These are phyloP conservation scores for Thamnophis sirtalis DNA, from an alignment of 2,113 vertebrate species.

Conservation along the genomic window DNA sequence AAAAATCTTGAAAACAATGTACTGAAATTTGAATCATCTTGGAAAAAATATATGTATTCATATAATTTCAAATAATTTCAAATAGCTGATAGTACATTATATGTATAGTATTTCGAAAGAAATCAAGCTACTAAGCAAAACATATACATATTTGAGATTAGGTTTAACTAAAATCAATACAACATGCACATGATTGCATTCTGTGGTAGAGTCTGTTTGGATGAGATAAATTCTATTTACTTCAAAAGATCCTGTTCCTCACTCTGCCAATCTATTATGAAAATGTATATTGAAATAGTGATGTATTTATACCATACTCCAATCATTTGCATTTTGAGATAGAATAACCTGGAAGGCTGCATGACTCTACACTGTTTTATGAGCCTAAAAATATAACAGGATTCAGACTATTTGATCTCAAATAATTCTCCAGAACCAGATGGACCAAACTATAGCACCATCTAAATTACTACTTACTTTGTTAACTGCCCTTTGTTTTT, in stretches of 20 bases:
- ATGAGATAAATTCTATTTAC: not conserved
- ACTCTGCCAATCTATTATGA: not conserved
- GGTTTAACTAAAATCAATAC: not conserved
- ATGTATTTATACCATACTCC: not conserved
- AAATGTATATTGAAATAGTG: not conserved
- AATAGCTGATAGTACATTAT: not conserved
- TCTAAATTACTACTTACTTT: slow-evolving; percentile 78
- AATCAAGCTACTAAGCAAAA: not conserved
- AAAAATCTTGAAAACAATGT: not conserved
- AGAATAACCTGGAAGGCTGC: not conserved
- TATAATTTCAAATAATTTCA: not conserved
- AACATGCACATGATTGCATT: not conserved
- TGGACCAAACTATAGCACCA: not conserved
- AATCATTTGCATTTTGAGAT: not conserved
- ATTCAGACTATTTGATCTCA: not conserved
- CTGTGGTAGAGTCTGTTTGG: not conserved
- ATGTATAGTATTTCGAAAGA: not conserved
- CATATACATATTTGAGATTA: not conserved
- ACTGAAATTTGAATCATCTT: not conserved
- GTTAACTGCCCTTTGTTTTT: slow-evolving; percentile 92
- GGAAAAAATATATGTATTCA: not conserved
- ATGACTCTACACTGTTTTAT: not conserved
- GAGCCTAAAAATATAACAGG: not conserved
- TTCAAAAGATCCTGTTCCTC: not conserved
- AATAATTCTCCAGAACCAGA: not conserved